These are phyloP conservation scores for Aphis craccivora DNA, from an alignment of 1,140 invertebrate genomes.

Conservation along the genomic window DNA sequence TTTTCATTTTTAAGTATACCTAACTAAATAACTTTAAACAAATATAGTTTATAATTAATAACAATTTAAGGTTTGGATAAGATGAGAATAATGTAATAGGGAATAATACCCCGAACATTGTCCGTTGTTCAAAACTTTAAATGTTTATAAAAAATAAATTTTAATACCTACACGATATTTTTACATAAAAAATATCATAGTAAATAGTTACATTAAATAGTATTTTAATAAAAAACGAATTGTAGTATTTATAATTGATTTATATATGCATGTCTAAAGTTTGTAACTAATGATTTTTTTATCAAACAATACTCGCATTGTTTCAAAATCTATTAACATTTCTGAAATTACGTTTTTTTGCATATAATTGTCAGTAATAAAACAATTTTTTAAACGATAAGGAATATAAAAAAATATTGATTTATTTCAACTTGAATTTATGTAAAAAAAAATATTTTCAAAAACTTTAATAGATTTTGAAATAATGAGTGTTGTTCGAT, in stretches of 20 bases:
- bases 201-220: not conserved
- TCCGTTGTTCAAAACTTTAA: not conserved
- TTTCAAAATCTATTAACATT: too few species aligned
- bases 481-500: too few species aligned
- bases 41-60: not conserved
- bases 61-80: not conserved
- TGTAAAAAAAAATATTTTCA: too few species aligned
- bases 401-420: too few species aligned
- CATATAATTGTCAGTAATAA: too few species aligned
- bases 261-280: not conserved
- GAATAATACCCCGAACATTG: not conserved
- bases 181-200: not conserved
- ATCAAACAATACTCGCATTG: too few species aligned
- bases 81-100: not conserved
- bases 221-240: not conserved
- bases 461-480: too few species aligned
- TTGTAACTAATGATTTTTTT: not conserved
- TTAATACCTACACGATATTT: not conserved
- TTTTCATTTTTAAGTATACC: not conserved
- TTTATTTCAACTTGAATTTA: too few species aligned
- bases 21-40: not conserved
- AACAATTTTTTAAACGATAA: too few species aligned
- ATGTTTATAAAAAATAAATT: not conserved
- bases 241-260: not conserved
- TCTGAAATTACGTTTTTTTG: too few species aligned